Percentiles rank a stretch among this genome's conserved stretches.
These are phyloP conservation scores for Sprattus sprattus DNA, from an alignment of 2,113 vertebrate genomes.

Conservation along the genomic window DNA sequence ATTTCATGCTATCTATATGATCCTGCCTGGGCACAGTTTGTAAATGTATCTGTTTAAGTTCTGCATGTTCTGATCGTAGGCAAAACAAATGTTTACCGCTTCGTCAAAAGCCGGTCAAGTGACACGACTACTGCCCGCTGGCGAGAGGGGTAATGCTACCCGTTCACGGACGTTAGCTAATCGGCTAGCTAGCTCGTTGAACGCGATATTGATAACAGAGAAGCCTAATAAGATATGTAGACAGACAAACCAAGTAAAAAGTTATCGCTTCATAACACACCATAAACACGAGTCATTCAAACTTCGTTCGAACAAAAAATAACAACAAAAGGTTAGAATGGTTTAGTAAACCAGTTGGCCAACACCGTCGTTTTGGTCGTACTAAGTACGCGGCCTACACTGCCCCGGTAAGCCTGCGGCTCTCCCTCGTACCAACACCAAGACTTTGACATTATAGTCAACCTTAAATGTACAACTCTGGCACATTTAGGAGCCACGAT, in stretches of 20 bases:
- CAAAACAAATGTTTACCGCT: slow-evolving; percentile 14
- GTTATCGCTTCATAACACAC: not conserved
- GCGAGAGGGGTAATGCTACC: not conserved
- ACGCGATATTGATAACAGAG: not conserved
- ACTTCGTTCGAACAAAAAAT: not conserved
- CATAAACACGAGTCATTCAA: not conserved
- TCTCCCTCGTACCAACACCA: slow-evolving; percentile 2
- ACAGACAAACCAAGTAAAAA: not conserved
- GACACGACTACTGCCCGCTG: not conserved
- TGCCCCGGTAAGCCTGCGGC: slow-evolving; percentile 50
- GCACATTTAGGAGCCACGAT: not conserved
- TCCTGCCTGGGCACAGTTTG: not conserved
- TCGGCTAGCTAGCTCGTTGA: not conserved
- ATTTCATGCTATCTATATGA: not conserved
- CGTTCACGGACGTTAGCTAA: not conserved
- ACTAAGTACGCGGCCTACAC: slow-evolving; percentile 44
- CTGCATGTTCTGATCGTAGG: not conserved
- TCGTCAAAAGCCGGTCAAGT: slow-evolving; percentile 40
- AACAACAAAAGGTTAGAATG: not conserved
- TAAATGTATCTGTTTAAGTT: not conserved
- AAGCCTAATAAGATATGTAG: not conserved
- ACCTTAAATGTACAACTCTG: not conserved
- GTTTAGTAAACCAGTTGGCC: not conserved
- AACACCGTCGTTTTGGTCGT: not conserved
- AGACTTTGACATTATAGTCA: slow-evolving; percentile 1